Evolutionary conservation across 37 sponge, comb jelly and placozoan genomes (phyloP).

Genomic region (Beroe ovata): DNA sequence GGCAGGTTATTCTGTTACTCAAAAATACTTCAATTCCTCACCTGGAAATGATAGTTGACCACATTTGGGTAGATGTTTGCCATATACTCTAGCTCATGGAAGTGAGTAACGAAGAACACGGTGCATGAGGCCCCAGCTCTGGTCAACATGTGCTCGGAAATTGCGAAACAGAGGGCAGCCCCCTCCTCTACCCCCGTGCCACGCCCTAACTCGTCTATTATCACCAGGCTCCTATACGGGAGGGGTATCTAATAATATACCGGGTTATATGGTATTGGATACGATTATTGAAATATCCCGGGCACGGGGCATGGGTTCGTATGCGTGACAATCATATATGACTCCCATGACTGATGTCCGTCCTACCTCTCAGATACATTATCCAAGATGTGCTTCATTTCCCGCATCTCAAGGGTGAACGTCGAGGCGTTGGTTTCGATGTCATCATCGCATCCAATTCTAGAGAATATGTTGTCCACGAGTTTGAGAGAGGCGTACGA

Average conservation of each 20-base stretch:
- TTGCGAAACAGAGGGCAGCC: conserved; percentile 90
- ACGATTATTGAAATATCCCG: no score
- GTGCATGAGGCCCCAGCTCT: conserved; percentile 75
- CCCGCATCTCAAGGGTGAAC: conserved; percentile 96
- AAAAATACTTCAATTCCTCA: no score
- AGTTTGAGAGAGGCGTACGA: conserved; percentile 89
- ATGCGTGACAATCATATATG: no score
- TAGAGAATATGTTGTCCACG: conserved; percentile 86
- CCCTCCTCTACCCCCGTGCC: conserved; percentile 97
- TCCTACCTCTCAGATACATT: conserved; percentile 35
- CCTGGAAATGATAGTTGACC: conserved; percentile 77
- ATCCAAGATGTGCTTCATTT: conserved; percentile 80
- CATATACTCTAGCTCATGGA: conserved; percentile 80
- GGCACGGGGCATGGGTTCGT: no score
- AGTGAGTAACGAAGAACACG: conserved; percentile 89
- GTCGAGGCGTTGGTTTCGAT: conserved; percentile 97
- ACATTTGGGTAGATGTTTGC: conserved; percentile 89
- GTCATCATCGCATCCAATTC: conserved; percentile 94
- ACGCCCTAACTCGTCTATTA: conserved; percentile 90
- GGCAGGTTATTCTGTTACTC: no score
- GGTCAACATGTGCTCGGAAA: conserved; percentile 84
- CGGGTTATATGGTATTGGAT: no score
- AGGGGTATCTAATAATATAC: no score
- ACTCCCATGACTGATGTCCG: no score
- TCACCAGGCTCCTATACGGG: conserved; percentile 73